phyloP scores from a whole-genome alignment of 2,888 invertebrate genomes.

The Gryllus longicercus region DNA sequence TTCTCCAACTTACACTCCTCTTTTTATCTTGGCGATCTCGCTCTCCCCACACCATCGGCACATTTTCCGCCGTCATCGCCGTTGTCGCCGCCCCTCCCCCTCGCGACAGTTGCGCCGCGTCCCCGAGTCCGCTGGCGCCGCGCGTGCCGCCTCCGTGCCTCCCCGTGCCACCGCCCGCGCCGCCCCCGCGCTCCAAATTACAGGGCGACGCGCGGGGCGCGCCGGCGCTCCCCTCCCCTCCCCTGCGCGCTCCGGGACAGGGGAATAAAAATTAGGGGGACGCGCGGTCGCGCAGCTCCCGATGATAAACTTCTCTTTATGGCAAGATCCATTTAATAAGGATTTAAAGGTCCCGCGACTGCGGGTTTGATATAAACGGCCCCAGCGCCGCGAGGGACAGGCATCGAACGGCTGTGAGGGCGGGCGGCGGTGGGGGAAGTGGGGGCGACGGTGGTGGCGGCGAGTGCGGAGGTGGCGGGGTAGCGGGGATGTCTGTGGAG shows the following conservation, averaged over 20 bases:
- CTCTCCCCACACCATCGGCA: too few species aligned
- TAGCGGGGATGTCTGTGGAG: too few species aligned
- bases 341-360: slow-evolving; percentile 7
- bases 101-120: neutral
- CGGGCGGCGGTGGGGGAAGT: neutral
- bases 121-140: slow-evolving; percentile 41
- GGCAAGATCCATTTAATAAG: slow-evolving; percentile 17
- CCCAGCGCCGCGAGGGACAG: neutral
- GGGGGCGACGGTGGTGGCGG: neutral
- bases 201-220: slow-evolving; percentile 48
- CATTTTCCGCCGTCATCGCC: too few species aligned
- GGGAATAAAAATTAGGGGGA: slow-evolving; percentile 23
- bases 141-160: slow-evolving; percentile 40
- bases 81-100: slow-evolving; percentile 22
- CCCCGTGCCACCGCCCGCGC: slow-evolving; percentile 30
- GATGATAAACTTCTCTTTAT: slow-evolving; percentile 17
- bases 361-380: neutral
- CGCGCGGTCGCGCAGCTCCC: neutral
- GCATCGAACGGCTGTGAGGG: neutral
- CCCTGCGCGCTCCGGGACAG: neutral
- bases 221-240: slow-evolving; percentile 37
- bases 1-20: too few species aligned
- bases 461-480: too few species aligned
- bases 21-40: too few species aligned
- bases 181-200: slow-evolving; percentile 49